These are phyloP conservation scores for Sinosuthora webbiana DNA, from an alignment of 2,113 vertebrate species.

Conservation along the genomic window DNA sequence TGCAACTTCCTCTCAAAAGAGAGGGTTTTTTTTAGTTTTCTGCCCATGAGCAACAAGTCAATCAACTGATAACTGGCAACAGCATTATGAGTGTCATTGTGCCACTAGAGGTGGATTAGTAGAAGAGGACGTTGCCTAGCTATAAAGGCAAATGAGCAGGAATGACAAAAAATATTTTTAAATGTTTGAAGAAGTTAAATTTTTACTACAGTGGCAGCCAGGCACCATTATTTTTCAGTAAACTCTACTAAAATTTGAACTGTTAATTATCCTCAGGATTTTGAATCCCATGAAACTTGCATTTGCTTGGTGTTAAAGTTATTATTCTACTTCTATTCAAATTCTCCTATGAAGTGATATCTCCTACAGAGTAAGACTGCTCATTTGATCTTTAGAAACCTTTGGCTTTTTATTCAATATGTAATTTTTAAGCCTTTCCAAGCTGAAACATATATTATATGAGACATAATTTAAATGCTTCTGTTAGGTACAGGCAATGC, in stretches of 20 bases:
- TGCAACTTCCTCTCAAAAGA: not conserved
- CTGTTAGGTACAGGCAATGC: not conserved
- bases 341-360: not conserved
- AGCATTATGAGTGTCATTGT: not conserved
- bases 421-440: not conserved
- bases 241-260: not conserved
- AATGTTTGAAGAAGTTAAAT: not conserved
- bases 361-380: not conserved
- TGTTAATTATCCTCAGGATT: not conserved
- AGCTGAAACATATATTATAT: not conserved
- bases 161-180: not conserved
- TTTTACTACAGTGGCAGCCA: not conserved
- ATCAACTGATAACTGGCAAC: not conserved
- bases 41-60: not conserved
- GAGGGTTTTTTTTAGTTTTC: not conserved
- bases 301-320: not conserved
- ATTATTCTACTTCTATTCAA: not conserved
- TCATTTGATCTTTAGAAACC: not conserved
- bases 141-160: not conserved
- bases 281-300: not conserved
- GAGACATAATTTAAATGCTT: not conserved
- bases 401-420: not conserved
- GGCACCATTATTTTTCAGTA: not conserved
- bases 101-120: not conserved
- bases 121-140: accelerated